Percentiles rank a stretch among this genome's conserved stretches.
These are phyloP conservation scores for Gadopsis marmoratus DNA, from an alignment of 2,797 vertebrate genomes.

Conservation along the genomic window DNA sequence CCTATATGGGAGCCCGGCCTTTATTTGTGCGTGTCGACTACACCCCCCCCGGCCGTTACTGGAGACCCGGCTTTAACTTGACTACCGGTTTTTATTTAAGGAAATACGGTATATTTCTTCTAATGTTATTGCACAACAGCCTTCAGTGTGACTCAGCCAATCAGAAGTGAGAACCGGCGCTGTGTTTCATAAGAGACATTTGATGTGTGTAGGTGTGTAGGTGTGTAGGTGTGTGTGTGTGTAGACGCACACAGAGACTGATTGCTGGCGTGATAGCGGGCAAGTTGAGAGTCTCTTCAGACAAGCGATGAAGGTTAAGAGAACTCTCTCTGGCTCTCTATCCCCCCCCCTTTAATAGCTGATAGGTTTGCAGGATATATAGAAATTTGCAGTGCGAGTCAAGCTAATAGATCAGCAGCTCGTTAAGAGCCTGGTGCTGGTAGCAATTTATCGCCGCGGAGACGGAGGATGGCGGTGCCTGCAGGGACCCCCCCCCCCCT, in stretches of 20 bases:
- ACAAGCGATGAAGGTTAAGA: constrained; percentile 59
- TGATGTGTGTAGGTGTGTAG: constrained; percentile 7
- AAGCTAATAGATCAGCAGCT: constrained; percentile 30
- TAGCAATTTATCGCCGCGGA: constrained; percentile 40
- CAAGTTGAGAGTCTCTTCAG: constrained; percentile 59
- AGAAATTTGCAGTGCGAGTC: constrained; percentile 19
- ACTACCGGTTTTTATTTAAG: too few relatives aligned
- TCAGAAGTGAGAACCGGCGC: constrained; percentile 26
- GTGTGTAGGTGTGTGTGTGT: background rate
- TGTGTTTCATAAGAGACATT: constrained; percentile 41
- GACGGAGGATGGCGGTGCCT: constrained; percentile 34
- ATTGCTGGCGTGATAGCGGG: constrained; percentile 53
- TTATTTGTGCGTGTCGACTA: too few relatives aligned
- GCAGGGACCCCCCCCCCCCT: background rate
- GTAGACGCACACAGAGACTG: constrained; percentile 15
- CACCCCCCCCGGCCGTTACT: too few relatives aligned
- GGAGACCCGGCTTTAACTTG: too few relatives aligned
- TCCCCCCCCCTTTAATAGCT: background rate
- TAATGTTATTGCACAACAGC: constrained; percentile 13
- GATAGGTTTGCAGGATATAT: constrained; percentile 25
- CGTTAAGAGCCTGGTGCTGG: constrained; percentile 30
- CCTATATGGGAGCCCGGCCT: too few relatives aligned
- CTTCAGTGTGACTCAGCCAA: constrained; percentile 23
- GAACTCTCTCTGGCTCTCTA: constrained; percentile 2
- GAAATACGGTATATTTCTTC: background rate